Evolutionary conservation across 92 coral and sea anemone genomes (phyloP).

Genomic region (Blastomussa wellsi): DNA sequence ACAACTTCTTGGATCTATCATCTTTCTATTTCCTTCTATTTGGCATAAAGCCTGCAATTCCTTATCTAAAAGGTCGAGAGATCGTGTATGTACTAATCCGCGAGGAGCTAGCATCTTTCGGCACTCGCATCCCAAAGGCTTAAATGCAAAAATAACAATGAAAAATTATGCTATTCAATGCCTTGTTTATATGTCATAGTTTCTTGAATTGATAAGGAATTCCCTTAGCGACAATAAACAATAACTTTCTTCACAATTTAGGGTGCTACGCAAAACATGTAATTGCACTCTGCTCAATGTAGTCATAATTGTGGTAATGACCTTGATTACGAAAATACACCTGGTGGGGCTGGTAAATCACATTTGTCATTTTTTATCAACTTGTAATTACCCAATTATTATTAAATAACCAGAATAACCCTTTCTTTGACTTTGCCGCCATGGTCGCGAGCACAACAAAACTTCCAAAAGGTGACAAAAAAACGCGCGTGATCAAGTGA

Average conservation of each 20-base stretch:
- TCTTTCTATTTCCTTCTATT: neutral
- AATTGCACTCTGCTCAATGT: neutral
- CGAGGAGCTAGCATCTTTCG: neutral
- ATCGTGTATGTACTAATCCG: neutral
- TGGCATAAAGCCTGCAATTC: neutral
- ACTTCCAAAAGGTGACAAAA: neutral
- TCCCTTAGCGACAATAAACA: neutral
- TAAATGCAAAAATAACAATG: neutral
- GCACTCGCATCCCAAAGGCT: neutral
- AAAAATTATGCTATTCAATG: neutral
- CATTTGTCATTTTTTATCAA: neutral
- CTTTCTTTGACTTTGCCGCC: neutral
- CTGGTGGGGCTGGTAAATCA: conserved; percentile 1
- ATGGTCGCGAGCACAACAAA: neutral
- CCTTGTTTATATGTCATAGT: neutral
- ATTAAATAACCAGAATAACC: neutral
- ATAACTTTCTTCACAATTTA: neutral
- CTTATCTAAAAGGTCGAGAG: neutral
- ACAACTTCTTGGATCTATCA: neutral
- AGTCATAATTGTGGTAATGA: neutral
- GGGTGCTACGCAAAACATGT: neutral
- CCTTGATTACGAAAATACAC: neutral
- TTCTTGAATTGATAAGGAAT: neutral
- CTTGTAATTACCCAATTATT: conserved; percentile 1
- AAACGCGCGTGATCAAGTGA: neutral